Percentiles rank a stretch among this genome's conserved stretches.
Conservation (phyloP, 2,113 vertebrate genomes). For the Peucedramus taeniatus region DNA sequence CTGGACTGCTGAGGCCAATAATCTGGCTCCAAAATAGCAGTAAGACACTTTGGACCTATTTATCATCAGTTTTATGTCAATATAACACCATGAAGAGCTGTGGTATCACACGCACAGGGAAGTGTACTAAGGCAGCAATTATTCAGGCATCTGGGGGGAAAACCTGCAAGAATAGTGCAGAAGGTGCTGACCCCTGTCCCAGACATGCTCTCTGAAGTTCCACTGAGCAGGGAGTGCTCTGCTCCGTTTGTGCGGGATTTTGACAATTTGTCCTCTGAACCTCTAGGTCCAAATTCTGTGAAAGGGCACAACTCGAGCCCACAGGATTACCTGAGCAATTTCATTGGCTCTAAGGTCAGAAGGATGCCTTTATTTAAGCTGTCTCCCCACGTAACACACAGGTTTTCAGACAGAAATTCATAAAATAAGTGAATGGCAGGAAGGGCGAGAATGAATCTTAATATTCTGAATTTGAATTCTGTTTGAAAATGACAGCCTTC, state of each 20-base stretch:
- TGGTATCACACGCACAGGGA: background rate
- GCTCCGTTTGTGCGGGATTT: accelerated
- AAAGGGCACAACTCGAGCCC: background rate
- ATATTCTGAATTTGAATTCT: background rate
- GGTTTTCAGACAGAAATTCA: background rate
- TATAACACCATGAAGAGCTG: background rate
- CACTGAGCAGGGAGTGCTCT: background rate
- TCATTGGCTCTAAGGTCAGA: background rate
- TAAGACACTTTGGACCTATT: conserved; percentile 26
- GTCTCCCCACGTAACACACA: background rate
- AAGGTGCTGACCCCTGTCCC: background rate
- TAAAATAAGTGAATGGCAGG: background rate
- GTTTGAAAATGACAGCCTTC: background rate
- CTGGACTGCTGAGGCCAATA: background rate
- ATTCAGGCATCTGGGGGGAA: background rate
- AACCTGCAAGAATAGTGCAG: background rate
- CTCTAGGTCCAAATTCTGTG: background rate
- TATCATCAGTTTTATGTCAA: background rate
- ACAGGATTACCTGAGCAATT: background rate
- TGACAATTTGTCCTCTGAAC: background rate
- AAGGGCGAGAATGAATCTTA: background rate
- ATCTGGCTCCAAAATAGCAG: background rate
- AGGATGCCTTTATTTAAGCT: background rate
- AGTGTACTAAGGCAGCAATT: conserved; percentile 35
- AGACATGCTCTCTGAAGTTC: background rate